Evolutionary conservation across 2,113 vertebrate species (phyloP).

Genomic region (Nestor notabilis): DNA sequence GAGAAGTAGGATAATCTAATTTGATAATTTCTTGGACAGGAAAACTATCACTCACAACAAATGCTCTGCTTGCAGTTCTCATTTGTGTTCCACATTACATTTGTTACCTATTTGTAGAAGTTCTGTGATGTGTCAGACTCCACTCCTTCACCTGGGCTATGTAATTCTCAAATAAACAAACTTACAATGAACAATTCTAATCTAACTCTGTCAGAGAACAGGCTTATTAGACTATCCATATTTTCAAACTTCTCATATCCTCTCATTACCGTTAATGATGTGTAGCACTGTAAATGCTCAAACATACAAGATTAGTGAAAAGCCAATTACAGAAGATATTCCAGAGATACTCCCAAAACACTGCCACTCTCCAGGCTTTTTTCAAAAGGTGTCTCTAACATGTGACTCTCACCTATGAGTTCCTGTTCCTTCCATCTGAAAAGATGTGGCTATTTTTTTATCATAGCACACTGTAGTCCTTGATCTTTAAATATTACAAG

Average conservation of each 20-base stretch:
- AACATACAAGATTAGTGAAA: not conserved
- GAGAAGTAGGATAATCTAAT: constrained; percentile 40
- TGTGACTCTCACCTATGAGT: not conserved
- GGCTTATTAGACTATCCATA: not conserved
- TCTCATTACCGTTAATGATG: not conserved
- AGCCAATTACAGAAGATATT: not conserved
- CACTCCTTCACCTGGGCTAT: not conserved
- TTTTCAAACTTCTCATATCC: not conserved
- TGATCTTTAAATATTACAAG: not conserved
- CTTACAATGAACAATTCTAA: not conserved
- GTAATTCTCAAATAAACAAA: not conserved
- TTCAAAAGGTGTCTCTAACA: not conserved
- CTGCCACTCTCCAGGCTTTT: not conserved
- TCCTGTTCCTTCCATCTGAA: not conserved
- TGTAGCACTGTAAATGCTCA: not conserved
- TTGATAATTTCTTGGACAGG: not conserved
- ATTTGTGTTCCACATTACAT: not conserved
- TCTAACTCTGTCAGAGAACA: not conserved
- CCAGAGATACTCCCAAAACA: not conserved
- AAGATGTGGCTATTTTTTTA: not conserved
- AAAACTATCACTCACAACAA: not conserved
- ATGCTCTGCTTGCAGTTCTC: not conserved
- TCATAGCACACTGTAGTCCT: not conserved
- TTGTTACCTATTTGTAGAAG: not conserved
- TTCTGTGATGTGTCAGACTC: constrained; percentile 20